Percentiles rank a stretch among this genome's conserved stretches.
These are phyloP conservation scores for Rhabdomys dilectus DNA, from an alignment of 2,113 vertebrate genomes.

Conservation along the genomic window DNA sequence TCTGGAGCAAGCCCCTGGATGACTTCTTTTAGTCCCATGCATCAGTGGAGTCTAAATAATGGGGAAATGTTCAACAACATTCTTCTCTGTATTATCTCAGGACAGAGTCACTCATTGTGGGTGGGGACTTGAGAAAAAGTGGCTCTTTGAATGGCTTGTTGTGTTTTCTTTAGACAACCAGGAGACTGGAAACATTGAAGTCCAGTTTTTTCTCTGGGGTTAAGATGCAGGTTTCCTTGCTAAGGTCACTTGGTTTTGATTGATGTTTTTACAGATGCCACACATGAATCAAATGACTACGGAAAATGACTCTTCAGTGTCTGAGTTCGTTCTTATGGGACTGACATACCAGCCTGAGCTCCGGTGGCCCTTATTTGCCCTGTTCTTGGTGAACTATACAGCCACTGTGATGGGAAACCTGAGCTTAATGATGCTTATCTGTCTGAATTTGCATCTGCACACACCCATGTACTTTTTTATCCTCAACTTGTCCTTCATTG, in stretches of 20 bases:
- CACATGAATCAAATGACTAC: background rate
- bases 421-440: conserved; percentile 49
- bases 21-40: background rate
- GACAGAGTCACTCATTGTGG: background rate
- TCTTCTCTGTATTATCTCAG: background rate
- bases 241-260: background rate
- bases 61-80: background rate
- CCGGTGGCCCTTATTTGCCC: background rate
- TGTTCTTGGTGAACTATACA: conserved; percentile 28
- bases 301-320: conserved; percentile 44
- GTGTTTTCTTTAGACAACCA: background rate
- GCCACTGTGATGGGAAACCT: conserved; percentile 32
- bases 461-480: conserved; percentile 64
- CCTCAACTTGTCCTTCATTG: conserved; percentile 58
- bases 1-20: background rate
- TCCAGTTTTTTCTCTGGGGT: accelerated
- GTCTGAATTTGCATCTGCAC: conserved; percentile 39
- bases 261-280: background rate
- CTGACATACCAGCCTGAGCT: conserved; percentile 42
- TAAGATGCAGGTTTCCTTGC: background rate
- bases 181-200: background rate
- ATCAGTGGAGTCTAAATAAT: background rate
- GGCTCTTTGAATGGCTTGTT: background rate
- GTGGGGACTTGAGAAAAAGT: background rate
- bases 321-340: conserved; percentile 43